phyloP scores from a whole-genome alignment of 1,140 invertebrate genomes.

The Brachionus rubens region DNA sequence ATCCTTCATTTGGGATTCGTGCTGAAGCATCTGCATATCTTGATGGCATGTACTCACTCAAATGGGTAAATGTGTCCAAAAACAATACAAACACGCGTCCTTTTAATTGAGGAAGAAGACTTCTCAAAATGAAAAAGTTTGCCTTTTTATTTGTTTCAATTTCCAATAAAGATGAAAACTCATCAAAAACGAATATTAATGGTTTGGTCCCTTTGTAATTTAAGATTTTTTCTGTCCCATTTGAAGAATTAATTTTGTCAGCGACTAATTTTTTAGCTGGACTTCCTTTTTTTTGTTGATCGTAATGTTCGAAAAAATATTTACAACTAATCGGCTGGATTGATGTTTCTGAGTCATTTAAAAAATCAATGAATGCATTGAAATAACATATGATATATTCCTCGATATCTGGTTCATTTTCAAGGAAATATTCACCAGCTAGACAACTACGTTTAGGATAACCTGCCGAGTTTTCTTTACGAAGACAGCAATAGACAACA shows the following conservation, averaged over 20 bases:
- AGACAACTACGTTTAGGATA: background rate
- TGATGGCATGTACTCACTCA: background rate
- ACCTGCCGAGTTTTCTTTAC: background rate
- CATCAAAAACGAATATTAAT: background rate
- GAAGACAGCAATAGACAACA: constrained; percentile 13
- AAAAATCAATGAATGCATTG: background rate
- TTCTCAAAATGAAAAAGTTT: background rate
- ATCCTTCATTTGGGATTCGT: background rate
- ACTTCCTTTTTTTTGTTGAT: background rate
- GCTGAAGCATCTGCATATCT: background rate
- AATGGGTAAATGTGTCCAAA: background rate
- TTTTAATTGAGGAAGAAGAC: background rate
- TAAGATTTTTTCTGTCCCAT: no score
- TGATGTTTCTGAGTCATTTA: background rate
- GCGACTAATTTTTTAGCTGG: background rate
- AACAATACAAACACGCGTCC: background rate
- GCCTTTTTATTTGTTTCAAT: background rate
- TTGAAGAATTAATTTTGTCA: background rate
- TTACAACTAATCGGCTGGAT: background rate
- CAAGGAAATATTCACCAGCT: background rate
- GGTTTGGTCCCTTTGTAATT: background rate
- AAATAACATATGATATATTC: background rate
- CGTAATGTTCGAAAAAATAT: background rate
- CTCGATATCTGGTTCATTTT: background rate
- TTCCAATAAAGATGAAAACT: background rate